phyloP scores from a whole-genome alignment of 1,140 invertebrate genomes.

The Ceratina japonica region DNA sequence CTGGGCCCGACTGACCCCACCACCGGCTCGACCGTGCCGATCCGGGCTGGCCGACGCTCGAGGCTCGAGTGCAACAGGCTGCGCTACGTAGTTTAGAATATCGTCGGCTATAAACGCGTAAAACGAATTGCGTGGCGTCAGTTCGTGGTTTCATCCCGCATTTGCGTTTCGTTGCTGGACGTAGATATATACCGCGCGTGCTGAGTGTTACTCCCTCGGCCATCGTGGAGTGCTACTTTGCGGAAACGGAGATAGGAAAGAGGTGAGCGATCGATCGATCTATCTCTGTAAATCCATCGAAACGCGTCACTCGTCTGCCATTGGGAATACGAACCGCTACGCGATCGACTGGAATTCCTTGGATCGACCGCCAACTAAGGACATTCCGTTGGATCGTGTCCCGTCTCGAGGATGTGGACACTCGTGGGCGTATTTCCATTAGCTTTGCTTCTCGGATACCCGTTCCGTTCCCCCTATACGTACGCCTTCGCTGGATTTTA shows the following conservation, averaged over 20 bases:
- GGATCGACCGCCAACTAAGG: not conserved
- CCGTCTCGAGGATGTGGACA: conserved; percentile 8
- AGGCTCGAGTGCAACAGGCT: conserved; percentile 33
- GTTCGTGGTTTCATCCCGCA: not conserved
- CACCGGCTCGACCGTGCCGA: not conserved
- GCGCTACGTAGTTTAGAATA: conserved; percentile 57
- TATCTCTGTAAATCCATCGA: no score
- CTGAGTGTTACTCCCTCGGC: conserved; percentile 1
- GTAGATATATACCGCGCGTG: not conserved
- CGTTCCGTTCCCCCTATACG: not conserved
- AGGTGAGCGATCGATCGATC: conserved; percentile 41
- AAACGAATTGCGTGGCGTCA: conserved; percentile 11
- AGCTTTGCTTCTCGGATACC: not conserved
- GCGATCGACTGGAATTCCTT: not conserved
- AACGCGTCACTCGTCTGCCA: conserved; percentile 7
- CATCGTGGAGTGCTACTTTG: not conserved
- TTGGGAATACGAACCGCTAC: conserved; percentile 8
- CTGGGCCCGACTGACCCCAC: conserved; percentile 59
- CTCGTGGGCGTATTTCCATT: conserved; percentile 19
- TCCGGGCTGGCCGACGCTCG: no score
- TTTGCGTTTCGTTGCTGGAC: conserved; percentile 15
- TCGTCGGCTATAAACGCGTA: conserved; percentile 41
- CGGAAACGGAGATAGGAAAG: not conserved
- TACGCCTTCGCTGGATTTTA: not conserved
- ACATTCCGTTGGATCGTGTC: conserved; percentile 19